Conservation (phyloP, 2,797 vertebrate genomes). For the Synaphobranchus kaupii region DNA sequence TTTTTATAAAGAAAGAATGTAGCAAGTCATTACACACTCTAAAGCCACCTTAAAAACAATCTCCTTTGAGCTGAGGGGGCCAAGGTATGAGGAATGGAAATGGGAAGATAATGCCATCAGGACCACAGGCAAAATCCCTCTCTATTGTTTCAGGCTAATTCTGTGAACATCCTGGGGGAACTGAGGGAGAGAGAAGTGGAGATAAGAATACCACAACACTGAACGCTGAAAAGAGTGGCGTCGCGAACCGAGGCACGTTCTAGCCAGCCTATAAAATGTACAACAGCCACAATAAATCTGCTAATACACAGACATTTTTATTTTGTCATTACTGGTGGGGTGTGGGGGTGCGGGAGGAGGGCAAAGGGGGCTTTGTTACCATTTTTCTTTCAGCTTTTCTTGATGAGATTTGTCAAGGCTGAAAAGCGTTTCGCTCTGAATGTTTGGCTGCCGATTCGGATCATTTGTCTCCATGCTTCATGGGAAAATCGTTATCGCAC, state of each 20-base stretch:
- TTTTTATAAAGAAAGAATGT: conserved; percentile 58
- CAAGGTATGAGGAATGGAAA: conserved; percentile 60
- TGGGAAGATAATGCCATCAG: conserved; percentile 62
- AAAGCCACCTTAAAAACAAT: conserved; percentile 64
- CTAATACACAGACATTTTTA: neutral
- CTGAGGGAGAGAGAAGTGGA: conserved; percentile 27
- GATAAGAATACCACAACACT: conserved; percentile 45
- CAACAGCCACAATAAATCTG: neutral
- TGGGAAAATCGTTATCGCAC: neutral
- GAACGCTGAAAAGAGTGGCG: conserved; percentile 31
- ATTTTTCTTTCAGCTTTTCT: neutral
- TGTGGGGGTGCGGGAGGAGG: too few species aligned
- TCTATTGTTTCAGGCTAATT: conserved; percentile 57
- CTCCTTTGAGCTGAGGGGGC: conserved; percentile 54
- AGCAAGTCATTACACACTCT: conserved; percentile 60
- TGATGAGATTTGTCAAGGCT: neutral
- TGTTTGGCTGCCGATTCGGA: neutral
- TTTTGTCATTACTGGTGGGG: conserved; percentile 1
- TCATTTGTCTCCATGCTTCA: neutral
- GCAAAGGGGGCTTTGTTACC: neutral
- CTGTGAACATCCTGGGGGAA: conserved; percentile 45
- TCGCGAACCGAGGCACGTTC: neutral
- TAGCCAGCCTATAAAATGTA: neutral
- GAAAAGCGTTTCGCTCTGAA: neutral
- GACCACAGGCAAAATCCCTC: conserved; percentile 53